phyloP scores from a whole-genome alignment of 2,888 invertebrate species.

The Platycnemis pennipes region DNA sequence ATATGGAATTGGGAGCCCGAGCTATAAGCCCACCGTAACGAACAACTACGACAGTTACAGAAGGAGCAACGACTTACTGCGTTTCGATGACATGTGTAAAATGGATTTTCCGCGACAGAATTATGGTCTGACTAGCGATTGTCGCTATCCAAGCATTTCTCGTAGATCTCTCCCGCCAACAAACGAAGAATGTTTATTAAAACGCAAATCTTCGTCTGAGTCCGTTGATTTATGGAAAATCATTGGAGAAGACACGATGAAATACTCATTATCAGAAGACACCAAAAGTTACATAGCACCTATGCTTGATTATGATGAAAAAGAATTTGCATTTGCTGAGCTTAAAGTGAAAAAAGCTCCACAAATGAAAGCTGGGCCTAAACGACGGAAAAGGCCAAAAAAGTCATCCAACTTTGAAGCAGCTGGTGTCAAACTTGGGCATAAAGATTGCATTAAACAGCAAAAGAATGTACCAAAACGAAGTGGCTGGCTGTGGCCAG shows the following conservation, averaged over 20 bases:
- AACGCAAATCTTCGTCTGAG: not conserved
- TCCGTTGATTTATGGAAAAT: not conserved
- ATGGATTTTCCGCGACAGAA: not conserved
- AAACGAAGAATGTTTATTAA: not conserved
- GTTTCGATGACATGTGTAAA: not conserved
- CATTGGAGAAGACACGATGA: not conserved
- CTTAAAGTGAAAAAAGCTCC: not conserved
- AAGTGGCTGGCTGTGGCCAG: conserved; percentile 3
- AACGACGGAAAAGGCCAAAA: not conserved
- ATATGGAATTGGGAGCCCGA: not conserved
- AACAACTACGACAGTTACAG: not conserved
- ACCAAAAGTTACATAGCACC: not conserved
- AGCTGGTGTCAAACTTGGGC: not conserved
- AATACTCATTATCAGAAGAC: not conserved
- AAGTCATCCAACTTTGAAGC: not conserved
- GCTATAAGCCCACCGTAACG: not conserved
- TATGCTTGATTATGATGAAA: not conserved
- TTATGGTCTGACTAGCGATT: not conserved
- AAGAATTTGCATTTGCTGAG: not conserved
- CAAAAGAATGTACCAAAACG: not conserved
- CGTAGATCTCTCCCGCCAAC: not conserved
- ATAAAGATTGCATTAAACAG: conserved; percentile 11
- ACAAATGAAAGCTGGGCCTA: not conserved
- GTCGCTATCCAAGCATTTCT: not conserved
- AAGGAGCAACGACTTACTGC: not conserved